phyloP scores from a whole-genome alignment of 2,888 invertebrate species.

The Augochlorella aurata region DNA sequence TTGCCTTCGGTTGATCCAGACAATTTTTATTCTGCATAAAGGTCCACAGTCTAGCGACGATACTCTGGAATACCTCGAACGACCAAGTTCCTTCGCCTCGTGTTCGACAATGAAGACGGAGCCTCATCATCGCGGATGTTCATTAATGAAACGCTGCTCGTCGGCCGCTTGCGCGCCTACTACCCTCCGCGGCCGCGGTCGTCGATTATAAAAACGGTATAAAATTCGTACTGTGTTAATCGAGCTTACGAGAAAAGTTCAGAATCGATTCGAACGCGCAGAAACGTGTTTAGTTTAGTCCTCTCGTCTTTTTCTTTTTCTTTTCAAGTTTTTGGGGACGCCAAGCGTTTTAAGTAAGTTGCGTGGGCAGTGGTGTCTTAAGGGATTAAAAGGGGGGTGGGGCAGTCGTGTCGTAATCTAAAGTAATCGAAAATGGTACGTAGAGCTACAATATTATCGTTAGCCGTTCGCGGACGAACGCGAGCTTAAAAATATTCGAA shows the following conservation, averaged over 20 bases:
- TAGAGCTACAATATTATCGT: slow-evolving; percentile 32
- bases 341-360: slow-evolving; percentile 14
- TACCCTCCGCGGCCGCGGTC: not conserved
- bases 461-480: slow-evolving; percentile 42
- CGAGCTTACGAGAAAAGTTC: slow-evolving; percentile 43
- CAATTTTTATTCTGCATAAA: no score
- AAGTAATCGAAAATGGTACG: slow-evolving; percentile 37
- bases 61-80: not conserved
- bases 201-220: slow-evolving; percentile 56
- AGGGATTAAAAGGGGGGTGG: not conserved
- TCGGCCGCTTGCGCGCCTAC: not conserved
- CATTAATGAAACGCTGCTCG: not conserved
- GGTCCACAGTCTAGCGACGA: not conserved
- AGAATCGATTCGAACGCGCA: slow-evolving; percentile 44
- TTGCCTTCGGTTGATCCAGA: no score
- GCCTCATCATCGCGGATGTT: not conserved
- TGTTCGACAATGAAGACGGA: slow-evolving; percentile 24
- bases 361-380: not conserved
- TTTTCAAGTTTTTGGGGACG: not conserved
- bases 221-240: slow-evolving; percentile 52
- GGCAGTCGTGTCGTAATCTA: slow-evolving; percentile 11
- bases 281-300: slow-evolving; percentile 30
- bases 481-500: slow-evolving; percentile 26
- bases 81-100: not conserved
- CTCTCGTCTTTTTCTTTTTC: no score